Base-by-base conservation (phyloP, 2,888 invertebrate genomes). In the Hemithea aestivaria region DNA sequence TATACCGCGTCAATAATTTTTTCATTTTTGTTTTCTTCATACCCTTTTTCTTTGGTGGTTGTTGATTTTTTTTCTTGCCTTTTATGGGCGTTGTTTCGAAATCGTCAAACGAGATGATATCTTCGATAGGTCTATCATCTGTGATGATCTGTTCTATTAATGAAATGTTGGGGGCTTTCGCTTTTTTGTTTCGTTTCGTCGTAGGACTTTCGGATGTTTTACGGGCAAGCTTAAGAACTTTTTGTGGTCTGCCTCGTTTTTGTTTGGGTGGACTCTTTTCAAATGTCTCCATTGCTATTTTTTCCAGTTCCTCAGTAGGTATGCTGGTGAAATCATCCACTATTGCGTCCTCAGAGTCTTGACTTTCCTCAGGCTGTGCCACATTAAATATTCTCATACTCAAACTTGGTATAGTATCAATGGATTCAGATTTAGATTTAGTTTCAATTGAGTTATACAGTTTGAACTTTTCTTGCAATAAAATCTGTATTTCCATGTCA, bases 381-480 rank as follows among this genome's bases (percentile, higher is more conserved):
- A 85, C 72, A 58, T 78, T 81, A 31, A 85, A 53, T 10, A 87
- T 79, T 34, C 83, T 73, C 79, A 87, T 83, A 23, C 85, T 84
- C 22, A 85, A 61, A 44, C 69, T 67, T 40, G 75, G 71, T 53
- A 77, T 66, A 23, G 68, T 62, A 41, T 36, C 33, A 7, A 42
- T 36, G 10, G 41, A 29, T 7, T 32, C 32, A 1, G 32, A 11
- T 6, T 57, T 71, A 36, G 63, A 49, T 45, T 72, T 83, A 29
- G 66, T 73, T 53, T 88, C 85, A 39, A 90, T 55, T 42, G 87
- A 82, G 53, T 80, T 84, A 50, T 90, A 90, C 6, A 90, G 58
- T 51, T 85, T 82, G 58, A 90, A 87, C 56, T 90, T 90, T 57
- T 90, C 90, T 56, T 88, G 85, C 48, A 89, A 65, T 28, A 90